These are phyloP conservation scores for Sipha maydis DNA, from an alignment of 2,888 invertebrate genomes.

Conservation along the genomic window DNA sequence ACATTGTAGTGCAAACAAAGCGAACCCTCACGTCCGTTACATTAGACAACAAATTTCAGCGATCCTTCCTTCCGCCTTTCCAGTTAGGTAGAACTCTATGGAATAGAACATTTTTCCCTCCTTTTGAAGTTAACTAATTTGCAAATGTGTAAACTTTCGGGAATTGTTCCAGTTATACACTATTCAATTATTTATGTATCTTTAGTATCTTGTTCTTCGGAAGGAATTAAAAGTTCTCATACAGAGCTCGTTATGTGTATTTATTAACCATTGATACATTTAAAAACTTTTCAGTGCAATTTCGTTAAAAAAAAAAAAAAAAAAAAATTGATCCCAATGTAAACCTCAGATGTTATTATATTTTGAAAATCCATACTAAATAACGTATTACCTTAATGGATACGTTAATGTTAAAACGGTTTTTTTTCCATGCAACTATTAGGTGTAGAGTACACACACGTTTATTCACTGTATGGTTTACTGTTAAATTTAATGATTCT, in stretches of 20 bases:
- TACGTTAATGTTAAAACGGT: background rate
- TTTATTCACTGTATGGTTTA: background rate
- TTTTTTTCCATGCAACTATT: background rate
- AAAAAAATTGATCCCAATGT: background rate
- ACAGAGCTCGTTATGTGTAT: background rate
- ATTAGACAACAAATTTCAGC: conserved; percentile 31
- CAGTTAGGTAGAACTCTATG: background rate
- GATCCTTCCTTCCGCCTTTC: background rate
- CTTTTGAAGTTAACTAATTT: background rate
- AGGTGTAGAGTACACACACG: background rate
- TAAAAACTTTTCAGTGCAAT: background rate
- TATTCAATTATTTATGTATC: too few species aligned
- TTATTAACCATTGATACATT: background rate
- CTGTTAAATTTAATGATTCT: background rate
- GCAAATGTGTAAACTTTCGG: background rate
- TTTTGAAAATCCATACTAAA: background rate
- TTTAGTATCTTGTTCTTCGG: too few species aligned
- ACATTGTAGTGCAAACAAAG: conserved; percentile 38
- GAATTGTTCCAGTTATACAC: background rate
- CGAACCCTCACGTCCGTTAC: conserved; percentile 12
- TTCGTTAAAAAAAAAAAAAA: background rate
- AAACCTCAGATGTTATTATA: background rate
- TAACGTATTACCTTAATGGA: background rate
- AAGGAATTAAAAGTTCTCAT: background rate
- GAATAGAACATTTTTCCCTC: background rate